These are phyloP conservation scores for Apodemia mormo DNA, from an alignment of 2,888 invertebrate genomes.

Conservation along the genomic window DNA sequence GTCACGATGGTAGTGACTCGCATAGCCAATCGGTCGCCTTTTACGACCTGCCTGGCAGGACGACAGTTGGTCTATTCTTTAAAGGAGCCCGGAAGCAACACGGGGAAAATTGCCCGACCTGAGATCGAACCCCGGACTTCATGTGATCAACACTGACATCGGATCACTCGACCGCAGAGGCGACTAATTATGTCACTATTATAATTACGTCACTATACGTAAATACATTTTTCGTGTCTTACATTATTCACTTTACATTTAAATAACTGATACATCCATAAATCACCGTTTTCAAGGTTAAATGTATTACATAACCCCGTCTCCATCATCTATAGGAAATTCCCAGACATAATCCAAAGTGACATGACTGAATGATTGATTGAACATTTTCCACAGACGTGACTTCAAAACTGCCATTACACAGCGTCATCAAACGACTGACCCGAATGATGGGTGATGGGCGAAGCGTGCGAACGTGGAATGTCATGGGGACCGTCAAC, in stretches of 20 bases:
- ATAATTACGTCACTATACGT: no score
- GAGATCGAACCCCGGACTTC: no score
- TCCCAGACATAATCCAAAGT: conserved; percentile 3
- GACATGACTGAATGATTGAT: conserved; percentile 19
- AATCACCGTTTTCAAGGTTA: conserved; percentile 19
- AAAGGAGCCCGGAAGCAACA: no score
- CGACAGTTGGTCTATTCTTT: no score
- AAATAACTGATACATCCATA: conserved; percentile 17
- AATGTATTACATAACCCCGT: background rate
- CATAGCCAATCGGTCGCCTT: no score
- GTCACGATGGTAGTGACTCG: no score
- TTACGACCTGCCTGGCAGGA: no score
- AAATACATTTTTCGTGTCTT: no score
- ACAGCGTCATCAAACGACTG: conserved; percentile 18
- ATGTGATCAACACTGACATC: no score
- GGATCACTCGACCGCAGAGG: no score
- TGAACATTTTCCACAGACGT: conserved; percentile 20
- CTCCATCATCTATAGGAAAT: background rate
- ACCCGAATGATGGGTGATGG: conserved; percentile 30
- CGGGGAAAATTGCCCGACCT: no score
- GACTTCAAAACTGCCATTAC: conserved; percentile 30
- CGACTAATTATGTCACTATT: no score
- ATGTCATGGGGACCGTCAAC: conserved; percentile 8
- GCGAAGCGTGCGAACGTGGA: conserved; percentile 26
- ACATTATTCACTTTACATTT: background rate